Percentiles rank a stretch among this genome's conserved stretches.
phyloP scores from a whole-genome alignment of 2,113 vertebrate species.

The Sturnira hondurensis region DNA sequence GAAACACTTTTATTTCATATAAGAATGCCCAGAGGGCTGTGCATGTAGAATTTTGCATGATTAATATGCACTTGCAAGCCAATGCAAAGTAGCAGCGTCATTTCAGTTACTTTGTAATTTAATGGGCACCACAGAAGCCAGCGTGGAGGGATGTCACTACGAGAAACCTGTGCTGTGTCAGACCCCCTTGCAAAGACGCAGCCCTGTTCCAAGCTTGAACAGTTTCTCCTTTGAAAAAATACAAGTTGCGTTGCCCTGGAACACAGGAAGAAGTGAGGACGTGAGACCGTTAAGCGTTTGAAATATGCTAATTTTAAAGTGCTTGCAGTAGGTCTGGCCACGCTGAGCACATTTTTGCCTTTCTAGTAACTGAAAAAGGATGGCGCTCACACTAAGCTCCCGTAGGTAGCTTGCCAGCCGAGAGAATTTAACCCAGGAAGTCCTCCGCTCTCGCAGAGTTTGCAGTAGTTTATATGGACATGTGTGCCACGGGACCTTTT shows the following conservation, averaged over 20 bases:
- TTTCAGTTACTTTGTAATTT: not conserved
- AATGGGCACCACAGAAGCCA: not conserved
- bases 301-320: constrained; percentile 1
- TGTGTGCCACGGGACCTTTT: not conserved
- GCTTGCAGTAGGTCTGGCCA: not conserved
- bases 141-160: not conserved
- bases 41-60: not conserved
- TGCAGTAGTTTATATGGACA: not conserved
- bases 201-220: not conserved
- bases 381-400: not conserved
- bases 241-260: not conserved
- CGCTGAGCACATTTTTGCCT: not conserved
- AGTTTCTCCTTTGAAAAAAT: not conserved
- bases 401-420: not conserved
- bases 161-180: too few species aligned
- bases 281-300: not conserved
- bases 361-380: constrained; percentile 27
- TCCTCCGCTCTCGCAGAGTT: not conserved
- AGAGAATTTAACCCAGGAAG: not conserved
- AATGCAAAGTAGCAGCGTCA: not conserved
- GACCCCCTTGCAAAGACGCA: not conserved
- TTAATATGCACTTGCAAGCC: constrained; percentile 17
- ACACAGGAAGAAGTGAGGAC: not conserved
- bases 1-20: constrained; percentile 31
- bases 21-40: not conserved